Percentiles rank a stretch among this genome's conserved stretches.
Conservation (phyloP, 2,888 invertebrate genomes). For the Eupithecia exiguata region DNA sequence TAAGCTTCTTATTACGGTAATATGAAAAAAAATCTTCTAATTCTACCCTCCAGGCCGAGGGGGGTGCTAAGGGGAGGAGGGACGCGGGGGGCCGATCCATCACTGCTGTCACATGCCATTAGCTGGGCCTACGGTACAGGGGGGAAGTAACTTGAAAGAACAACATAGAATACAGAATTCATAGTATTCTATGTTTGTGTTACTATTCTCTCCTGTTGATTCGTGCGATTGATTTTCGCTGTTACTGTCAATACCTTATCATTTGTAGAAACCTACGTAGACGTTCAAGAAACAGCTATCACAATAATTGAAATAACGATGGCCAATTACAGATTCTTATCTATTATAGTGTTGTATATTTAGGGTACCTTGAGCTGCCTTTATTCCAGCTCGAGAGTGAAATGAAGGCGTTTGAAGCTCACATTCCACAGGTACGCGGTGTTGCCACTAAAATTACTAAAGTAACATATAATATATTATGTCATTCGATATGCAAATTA, state of each 20-base stretch:
- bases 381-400: background rate
- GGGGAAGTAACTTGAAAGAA: constrained; percentile 36
- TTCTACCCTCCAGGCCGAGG: constrained; percentile 50
- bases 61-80: constrained; percentile 36
- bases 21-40: constrained; percentile 60
- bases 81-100: constrained; percentile 71
- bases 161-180: background rate
- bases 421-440: constrained; percentile 12
- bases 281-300: background rate
- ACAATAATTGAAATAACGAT: background rate
- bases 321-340: background rate
- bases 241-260: background rate
- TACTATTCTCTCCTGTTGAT: background rate
- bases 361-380: background rate
- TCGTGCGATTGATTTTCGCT: background rate
- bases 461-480: constrained; percentile 28
- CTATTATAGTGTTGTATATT: background rate
- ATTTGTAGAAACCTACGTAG: too few species aligned
- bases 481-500: constrained; percentile 33
- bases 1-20: constrained; percentile 51
- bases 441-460: constrained; percentile 15
- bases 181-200: background rate
- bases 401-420: background rate
- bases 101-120: constrained; percentile 82
- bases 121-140: constrained; percentile 66